Base-by-base conservation (phyloP, 2,113 vertebrate species). In the Semicossyphus pulcher region DNA sequence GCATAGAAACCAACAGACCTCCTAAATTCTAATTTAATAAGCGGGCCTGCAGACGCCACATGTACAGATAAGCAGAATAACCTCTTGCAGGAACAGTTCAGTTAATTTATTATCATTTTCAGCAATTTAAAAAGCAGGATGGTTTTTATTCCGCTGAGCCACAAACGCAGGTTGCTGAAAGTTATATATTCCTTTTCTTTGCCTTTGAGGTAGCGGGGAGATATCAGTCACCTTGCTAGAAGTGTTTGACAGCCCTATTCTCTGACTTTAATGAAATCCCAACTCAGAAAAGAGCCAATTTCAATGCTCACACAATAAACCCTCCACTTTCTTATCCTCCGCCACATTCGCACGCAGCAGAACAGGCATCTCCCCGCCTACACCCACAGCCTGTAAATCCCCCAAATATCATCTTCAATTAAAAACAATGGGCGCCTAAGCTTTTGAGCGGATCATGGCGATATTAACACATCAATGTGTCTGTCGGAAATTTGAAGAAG, bases 231-330 rank as follows among this genome's bases (percentile, higher is more conserved):
- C 85, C 58, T 82, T 76, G 80, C 74, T 39, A 61, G 67, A 67
- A 66, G 62, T 44, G 58, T 76, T 41, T 63, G 80, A 88, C 79
- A 87, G 80, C 48, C 70, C 56, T 42, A 83, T 89, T 90, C 80
- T 87, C 67, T 81, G 72, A 82, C 78, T 87, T 80, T 89, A 88
- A 92, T 91, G 79, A 92, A 92, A 91, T 89, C 79, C 62, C 39
- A 75, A 63, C 49, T 78, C 76, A 58, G 72, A 85, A 85, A 86
- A 77, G 64, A 84, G 31, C 45, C 78, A 56, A 85, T 90, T 90
- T 80, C 51, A 78, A 82, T 79, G 66, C 80, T 76, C 68, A 71
- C 32, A 83, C 82, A 83, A 91, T 87, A 83, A 87, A 84, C 31
- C 76, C 58, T 62, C 64, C 60, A 61, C 48, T 81, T 77, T 69